These are phyloP conservation scores for Zele albiditarsus DNA, from an alignment of 2,888 invertebrate genomes.

Conservation along the genomic window DNA sequence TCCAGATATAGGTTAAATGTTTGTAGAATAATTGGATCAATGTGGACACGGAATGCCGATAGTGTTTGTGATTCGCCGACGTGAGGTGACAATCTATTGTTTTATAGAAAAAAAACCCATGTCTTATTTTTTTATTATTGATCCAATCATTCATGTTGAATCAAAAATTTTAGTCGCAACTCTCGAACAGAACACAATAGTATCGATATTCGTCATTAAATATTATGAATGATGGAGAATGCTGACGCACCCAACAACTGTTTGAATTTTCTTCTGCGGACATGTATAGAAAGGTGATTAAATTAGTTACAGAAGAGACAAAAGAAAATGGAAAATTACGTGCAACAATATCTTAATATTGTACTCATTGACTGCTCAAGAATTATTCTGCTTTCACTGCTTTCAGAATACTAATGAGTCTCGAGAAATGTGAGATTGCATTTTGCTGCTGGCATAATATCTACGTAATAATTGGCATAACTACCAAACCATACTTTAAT, in stretches of 20 bases:
- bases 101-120: too few species aligned
- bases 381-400: slow-evolving; percentile 20
- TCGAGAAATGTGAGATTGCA: neutral
- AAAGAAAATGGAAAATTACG: neutral
- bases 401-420: slow-evolving; percentile 20
- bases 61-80: too few species aligned
- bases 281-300: neutral
- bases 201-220: too few species aligned
- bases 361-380: slow-evolving; percentile 17
- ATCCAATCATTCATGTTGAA: too few species aligned
- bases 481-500: slow-evolving; percentile 27
- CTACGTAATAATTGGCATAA: slow-evolving; percentile 28
- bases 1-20: too few species aligned
- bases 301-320: neutral
- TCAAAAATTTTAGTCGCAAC: too few species aligned
- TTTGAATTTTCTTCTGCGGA: neutral
- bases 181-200: too few species aligned
- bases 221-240: too few species aligned
- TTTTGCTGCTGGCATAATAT: slow-evolving; percentile 16
- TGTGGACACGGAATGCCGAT: too few species aligned
- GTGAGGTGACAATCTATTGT: too few species aligned
- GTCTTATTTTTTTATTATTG: too few species aligned
- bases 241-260: neutral
- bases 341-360: slow-evolving; percentile 13
- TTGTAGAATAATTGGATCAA: neutral